Evolutionary conservation across 2,113 vertebrate species (phyloP).

Genomic region (Clarias magur): DNA sequence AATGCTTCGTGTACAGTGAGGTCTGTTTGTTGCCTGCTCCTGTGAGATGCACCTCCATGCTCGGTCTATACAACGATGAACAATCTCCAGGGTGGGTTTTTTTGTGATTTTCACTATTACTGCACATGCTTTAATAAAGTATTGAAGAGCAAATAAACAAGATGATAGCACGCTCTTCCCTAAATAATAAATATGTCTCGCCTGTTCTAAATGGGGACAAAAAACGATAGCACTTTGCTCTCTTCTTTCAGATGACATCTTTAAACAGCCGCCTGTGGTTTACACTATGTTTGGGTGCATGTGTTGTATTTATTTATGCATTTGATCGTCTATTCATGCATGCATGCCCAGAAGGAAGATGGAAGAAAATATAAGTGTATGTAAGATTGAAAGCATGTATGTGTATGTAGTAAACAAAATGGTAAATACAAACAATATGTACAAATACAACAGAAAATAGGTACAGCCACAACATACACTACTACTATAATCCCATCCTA

Average conservation of each 20-base stretch:
- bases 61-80: conserved; percentile 58
- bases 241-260: conserved; percentile 38
- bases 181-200: conserved; percentile 45
- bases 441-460: neutral
- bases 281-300: conserved; percentile 33
- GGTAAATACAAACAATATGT: too few species aligned
- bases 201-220: conserved; percentile 60
- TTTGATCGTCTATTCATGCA: conserved; percentile 7
- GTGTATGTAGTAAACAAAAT: neutral
- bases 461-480: neutral
- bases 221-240: conserved; percentile 35
- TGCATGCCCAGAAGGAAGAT: conserved; percentile 20
- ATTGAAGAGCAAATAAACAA: conserved; percentile 76
- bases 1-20: conserved; percentile 77
- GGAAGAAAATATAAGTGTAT: neutral
- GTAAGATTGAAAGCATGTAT: neutral
- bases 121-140: conserved; percentile 67
- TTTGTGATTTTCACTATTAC: conserved; percentile 54
- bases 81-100: conserved; percentile 55
- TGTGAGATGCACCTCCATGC: conserved; percentile 58
- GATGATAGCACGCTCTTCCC: conserved; percentile 58
- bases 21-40: conserved; percentile 61
- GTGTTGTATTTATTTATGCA: conserved; percentile 34
- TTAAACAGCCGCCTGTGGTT: conserved; percentile 20
- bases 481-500: neutral